phyloP scores from a whole-genome alignment of 1,140 invertebrate genomes.

The Phortica variegata region DNA sequence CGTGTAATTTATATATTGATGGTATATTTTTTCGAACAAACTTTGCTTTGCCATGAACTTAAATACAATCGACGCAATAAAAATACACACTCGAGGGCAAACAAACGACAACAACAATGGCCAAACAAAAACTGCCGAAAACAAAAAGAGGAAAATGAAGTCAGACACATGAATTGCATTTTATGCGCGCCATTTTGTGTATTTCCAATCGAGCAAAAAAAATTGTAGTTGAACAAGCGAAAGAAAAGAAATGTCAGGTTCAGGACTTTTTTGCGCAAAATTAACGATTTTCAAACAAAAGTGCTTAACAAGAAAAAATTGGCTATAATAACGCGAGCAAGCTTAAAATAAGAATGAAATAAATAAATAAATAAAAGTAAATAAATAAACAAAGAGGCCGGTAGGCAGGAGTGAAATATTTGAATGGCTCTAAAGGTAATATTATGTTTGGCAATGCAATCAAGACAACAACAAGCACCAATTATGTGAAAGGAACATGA shows the following conservation, averaged over 20 bases:
- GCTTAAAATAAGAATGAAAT: not conserved
- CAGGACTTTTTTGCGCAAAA: not conserved
- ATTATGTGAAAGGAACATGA: too few species aligned
- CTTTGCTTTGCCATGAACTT: too few species aligned
- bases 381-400: not conserved
- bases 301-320: too few species aligned
- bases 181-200: not conserved
- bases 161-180: not conserved
- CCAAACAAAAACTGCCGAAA: not conserved
- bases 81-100: too few species aligned
- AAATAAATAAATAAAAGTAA: not conserved
- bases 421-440: not conserved
- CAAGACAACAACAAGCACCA: not conserved
- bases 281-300: slow-evolving; percentile 2
- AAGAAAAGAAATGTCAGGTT: not conserved
- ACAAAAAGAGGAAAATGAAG: not conserved
- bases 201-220: not conserved
- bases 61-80: too few species aligned
- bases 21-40: too few species aligned
- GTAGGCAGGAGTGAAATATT: not conserved
- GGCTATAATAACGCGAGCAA: not conserved
- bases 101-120: not conserved
- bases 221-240: not conserved
- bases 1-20: too few species aligned
- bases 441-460: not conserved